Conservation (phyloP, 2,797 vertebrate species). For the Vultur gryphus region DNA sequence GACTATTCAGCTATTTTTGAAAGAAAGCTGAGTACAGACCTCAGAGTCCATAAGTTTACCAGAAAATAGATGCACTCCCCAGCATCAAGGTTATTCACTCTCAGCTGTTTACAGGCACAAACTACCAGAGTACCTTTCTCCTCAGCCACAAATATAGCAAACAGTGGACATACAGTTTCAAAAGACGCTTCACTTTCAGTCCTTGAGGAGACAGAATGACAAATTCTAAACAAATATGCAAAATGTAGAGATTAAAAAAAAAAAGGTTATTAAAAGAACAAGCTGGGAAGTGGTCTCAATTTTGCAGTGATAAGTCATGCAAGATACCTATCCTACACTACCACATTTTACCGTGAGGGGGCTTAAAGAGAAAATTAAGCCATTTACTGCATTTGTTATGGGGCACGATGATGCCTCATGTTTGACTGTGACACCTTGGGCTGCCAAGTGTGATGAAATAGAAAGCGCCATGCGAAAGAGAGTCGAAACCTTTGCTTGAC, state of each 20-base stretch:
- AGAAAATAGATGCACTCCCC: not conserved
- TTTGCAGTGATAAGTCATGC: not conserved
- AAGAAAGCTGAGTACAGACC: not conserved
- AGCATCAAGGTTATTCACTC: not conserved
- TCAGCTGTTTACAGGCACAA: not conserved
- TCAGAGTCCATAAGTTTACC: not conserved
- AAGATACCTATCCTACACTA: not conserved
- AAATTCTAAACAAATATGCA: not conserved
- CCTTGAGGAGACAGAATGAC: not conserved
- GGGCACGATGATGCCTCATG: not conserved
- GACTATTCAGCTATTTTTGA: not conserved
- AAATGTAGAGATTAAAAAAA: not conserved
- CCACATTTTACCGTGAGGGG: not conserved
- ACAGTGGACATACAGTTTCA: not conserved
- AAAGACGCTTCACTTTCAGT: not conserved
- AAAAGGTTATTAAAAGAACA: not conserved
- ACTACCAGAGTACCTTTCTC: not conserved
- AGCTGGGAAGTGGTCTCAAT: not conserved
- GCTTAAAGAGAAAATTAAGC: not conserved
- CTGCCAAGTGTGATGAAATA: not conserved
- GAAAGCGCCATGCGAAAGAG: not conserved
- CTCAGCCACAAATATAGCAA: not conserved
- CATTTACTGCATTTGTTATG: not conserved
- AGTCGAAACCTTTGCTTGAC: not conserved
- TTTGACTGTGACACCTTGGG: not conserved